Conservation (phyloP, 2,113 vertebrate genomes). For the Neotoma lepida region DNA sequence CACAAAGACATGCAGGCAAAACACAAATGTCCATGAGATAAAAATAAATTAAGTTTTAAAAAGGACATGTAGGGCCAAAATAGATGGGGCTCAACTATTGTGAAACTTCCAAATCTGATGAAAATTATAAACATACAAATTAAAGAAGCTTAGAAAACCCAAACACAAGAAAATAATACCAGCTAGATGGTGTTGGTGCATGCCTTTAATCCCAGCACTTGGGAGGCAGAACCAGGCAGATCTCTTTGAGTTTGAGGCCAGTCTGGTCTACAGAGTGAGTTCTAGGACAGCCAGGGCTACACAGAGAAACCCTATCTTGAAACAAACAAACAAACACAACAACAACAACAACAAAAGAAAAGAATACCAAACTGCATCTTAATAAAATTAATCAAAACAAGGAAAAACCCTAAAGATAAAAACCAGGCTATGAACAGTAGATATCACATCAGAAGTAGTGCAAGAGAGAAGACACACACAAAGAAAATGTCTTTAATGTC, state of each 20-base stretch:
- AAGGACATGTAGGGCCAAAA: background rate
- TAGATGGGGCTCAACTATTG: background rate
- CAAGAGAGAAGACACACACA: background rate
- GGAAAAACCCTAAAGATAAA: background rate
- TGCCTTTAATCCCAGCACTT: background rate
- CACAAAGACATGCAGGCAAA: background rate
- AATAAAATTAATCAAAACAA: conserved; percentile 46
- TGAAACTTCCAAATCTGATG: conserved; percentile 15
- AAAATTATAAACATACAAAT: background rate
- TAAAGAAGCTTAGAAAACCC: background rate
- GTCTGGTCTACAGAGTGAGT: background rate
- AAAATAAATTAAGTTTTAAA: background rate
- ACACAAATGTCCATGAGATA: background rate
- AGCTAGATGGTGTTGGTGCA: background rate
- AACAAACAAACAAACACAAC: background rate
- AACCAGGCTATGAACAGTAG: background rate
- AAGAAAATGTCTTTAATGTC: background rate
- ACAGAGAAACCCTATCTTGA: background rate
- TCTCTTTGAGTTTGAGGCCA: background rate
- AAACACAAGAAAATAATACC: background rate
- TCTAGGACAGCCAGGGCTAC: background rate
- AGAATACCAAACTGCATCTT: background rate
- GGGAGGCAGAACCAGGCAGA: background rate
- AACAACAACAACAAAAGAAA: background rate
- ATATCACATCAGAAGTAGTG: conserved; percentile 10